Evolutionary conservation across 2,797 vertebrate genomes (phyloP), one percentile per base, ranked within the genome.

Genomic region (Numenius phaeopus): DNA sequence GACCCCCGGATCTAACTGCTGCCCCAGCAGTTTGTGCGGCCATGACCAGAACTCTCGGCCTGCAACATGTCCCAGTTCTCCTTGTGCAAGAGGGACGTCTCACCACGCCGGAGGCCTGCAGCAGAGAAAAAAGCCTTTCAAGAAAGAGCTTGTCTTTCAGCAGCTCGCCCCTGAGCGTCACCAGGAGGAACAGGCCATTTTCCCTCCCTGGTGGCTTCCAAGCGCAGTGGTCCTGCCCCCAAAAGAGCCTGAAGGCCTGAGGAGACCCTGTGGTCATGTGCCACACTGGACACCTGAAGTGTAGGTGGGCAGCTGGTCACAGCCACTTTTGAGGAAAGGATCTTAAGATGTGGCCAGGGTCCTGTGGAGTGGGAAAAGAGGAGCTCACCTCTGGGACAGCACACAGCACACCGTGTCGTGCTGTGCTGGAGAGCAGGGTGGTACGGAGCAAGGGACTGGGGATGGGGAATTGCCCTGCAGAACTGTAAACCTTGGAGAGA

Each of bases 41-140:
- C 55, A 6, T 2, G 2, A 18, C 26, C 29, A 32, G 52, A 49
- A 47, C 14, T 24, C 19, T 24, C 0, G 1, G 64, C 14, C 37
- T 27, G 7, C 5, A 8, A 19, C 1, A 0, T 14, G 32, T 44
- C 52, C 42, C 29, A 22, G 0, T 6, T 49, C 2, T 40, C 11
- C 37, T 18, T n/a, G 5, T 34, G 15, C 11, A 5, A 57, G 14
- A 18, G 34, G 30, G 6, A 14, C 1, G 1, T 23, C 24, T 44
- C 24, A 5, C 29, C 37, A 15, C 0, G 3, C 15, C 71, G 72
- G 55, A 42, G 10, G 49, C 27, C 34, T 14, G 18, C 0, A 1
- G 24, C 0, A 0, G 17, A 42, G 19, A 58, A 73, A 72, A 67
- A 77, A 69, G 14, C 13, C 19, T 18, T 15, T 78, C 46, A n/a